phyloP scores from a whole-genome alignment of 2,113 vertebrate species.

The Eclectus roratus region DNA sequence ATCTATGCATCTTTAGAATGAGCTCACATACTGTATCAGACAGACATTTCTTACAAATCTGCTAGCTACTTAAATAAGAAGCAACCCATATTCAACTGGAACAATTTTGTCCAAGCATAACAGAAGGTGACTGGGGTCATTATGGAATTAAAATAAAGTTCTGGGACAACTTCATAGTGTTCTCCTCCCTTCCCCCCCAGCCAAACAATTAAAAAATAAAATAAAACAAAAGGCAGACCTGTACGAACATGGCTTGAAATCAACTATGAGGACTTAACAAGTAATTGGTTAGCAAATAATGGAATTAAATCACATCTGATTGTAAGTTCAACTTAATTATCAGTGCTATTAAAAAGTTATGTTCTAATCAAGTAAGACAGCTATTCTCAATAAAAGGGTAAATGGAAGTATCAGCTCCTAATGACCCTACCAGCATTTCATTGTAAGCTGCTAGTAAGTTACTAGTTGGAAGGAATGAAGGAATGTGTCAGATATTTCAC shows the following conservation, averaged over 20 bases:
- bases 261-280: constrained; percentile 28
- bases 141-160: constrained; percentile 3
- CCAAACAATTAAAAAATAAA: neutral
- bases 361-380: constrained; percentile 23
- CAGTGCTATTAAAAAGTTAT: constrained; percentile 47
- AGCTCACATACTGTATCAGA: constrained; percentile 67
- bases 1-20: constrained; percentile 27
- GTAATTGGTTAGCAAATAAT: constrained; percentile 30
- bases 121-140: constrained; percentile 2
- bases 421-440: constrained; percentile 54
- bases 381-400: constrained; percentile 48
- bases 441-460: constrained; percentile 55
- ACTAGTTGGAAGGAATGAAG: constrained; percentile 67
- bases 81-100: constrained; percentile 21
- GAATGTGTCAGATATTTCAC: constrained; percentile 72
- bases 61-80: constrained; percentile 52
- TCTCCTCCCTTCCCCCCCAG: neutral
- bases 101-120: constrained; percentile 47
- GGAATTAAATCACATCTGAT: constrained; percentile 52
- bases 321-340: constrained; percentile 55
- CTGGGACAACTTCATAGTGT: constrained; percentile 22
- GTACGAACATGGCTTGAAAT: constrained; percentile 59
- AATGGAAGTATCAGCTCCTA: constrained; percentile 56
- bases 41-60: constrained; percentile 52
- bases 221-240: constrained; percentile 16